Percentiles rank a stretch among this genome's conserved stretches.
Evolutionary conservation across 1,140 invertebrate genomes (phyloP).

Genomic region (Diprion similis): DNA sequence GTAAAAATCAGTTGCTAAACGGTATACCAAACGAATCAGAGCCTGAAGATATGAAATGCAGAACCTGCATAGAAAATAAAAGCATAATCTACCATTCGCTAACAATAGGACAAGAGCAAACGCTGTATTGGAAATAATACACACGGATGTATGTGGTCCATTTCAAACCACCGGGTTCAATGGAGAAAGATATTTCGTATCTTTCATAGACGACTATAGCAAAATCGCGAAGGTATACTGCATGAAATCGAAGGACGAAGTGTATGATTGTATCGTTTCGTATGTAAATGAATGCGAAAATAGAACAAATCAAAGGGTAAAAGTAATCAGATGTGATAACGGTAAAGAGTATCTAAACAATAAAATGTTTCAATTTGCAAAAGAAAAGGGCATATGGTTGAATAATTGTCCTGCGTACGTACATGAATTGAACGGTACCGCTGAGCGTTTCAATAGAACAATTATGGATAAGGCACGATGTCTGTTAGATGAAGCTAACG

Average conservation of each 20-base stretch:
- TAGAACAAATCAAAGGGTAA: slow-evolving; percentile 28
- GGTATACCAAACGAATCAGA: not conserved
- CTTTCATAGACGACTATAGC: slow-evolving; percentile 10
- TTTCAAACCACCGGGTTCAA: not conserved
- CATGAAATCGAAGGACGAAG: slow-evolving; percentile 7
- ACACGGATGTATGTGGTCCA: slow-evolving; percentile 3
- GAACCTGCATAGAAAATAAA: slow-evolving; percentile 7
- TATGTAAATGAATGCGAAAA: slow-evolving; percentile 32
- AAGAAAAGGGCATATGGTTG: slow-evolving; percentile 41
- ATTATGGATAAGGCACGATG: slow-evolving; percentile 33
- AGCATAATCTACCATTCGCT: slow-evolving; percentile 5
- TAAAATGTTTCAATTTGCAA: slow-evolving; percentile 25
- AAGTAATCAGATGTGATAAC: slow-evolving; percentile 51
- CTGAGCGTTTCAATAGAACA: slow-evolving; percentile 48
- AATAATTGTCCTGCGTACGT: slow-evolving; percentile 49
- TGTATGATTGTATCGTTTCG: not conserved
- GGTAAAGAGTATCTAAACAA: slow-evolving; percentile 49
- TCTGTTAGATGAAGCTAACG: slow-evolving; percentile 38
- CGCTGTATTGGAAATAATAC: slow-evolving; percentile 34
- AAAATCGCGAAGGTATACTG: slow-evolving; percentile 6
- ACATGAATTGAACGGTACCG: slow-evolving; percentile 51
- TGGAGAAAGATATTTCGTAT: slow-evolving; percentile 10
- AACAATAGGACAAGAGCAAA: not conserved
- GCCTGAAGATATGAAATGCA: not conserved
- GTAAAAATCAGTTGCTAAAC: not conserved